Conservation (phyloP, 64 coral and sea anemone species). For the Cladopsammia gracilis region DNA sequence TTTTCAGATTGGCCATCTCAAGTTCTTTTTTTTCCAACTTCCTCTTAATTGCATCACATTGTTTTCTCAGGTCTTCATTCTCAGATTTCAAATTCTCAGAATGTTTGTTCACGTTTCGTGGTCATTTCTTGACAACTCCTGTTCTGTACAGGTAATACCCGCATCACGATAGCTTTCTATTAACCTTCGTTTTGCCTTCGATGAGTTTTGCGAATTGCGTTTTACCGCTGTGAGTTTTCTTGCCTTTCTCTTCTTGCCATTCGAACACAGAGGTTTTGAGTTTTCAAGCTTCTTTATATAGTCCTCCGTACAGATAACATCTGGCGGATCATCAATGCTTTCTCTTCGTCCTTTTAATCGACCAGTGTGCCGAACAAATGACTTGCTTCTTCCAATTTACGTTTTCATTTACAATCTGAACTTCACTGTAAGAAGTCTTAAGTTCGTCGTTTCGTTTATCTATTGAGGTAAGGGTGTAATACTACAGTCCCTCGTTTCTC, state of each 20-base stretch:
- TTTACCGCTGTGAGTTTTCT: conserved; percentile 9
- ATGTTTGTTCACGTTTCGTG: conserved; percentile 13
- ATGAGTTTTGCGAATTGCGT: neutral
- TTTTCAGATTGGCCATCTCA: too few species aligned
- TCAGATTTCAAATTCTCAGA: conserved; percentile 15
- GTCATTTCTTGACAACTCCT: conserved; percentile 18
- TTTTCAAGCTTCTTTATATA: conserved; percentile 24
- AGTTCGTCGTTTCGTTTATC: conserved; percentile 12
- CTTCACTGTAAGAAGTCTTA: neutral
- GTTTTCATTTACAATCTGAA: conserved; percentile 24
- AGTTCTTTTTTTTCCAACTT: conserved; percentile 19
- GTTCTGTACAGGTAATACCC: neutral
- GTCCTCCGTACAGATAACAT: conserved; percentile 23
- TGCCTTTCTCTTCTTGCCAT: neutral
- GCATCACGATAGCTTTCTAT: neutral
- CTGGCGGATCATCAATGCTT: conserved; percentile 12
- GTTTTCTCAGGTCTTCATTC: conserved; percentile 18
- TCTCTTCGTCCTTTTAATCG: conserved; percentile 23
- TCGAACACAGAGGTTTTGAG: neutral
- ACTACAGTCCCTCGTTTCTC: neutral
- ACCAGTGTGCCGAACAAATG: conserved; percentile 53
- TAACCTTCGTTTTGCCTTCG: neutral
- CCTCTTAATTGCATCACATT: conserved; percentile 19
- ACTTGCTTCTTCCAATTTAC: conserved; percentile 13
- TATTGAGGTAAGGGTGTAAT: neutral